Evolutionary conservation across 2,888 invertebrate species (phyloP), one percentile per base, ranked within the genome.

Genomic region (Thyatira batis): DNA sequence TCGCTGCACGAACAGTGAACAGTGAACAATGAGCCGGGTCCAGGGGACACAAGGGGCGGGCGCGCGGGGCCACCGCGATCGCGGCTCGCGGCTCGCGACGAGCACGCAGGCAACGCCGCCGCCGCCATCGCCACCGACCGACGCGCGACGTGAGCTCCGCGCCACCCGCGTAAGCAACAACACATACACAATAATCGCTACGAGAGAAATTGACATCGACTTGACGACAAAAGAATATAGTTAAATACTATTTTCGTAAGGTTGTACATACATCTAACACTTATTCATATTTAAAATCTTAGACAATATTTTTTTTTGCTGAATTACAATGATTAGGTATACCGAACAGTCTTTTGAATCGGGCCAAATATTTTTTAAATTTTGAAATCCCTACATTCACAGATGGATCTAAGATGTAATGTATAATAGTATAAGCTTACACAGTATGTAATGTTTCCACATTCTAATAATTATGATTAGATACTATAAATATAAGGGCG

Each of bases 321-420:
- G 82, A 86, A 79, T 85, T 84, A 84, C 84, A 84, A 82, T 85
- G 89, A 86, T 91, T 92, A 93, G 93, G 93, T 93, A 93, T 93
- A 94, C 93, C 92, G 92, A 93, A 94, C 94, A 94, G 94, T 94
- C 94, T 94, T 94, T 92, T 92, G 92, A 92, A 93, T 92, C 92
- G 93, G 94, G 94, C 94, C 94, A 92, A 94, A 94, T 93, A 92
- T 89, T 93, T 92, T 85, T 55, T 25, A 64, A 81, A 89, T 91
- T 91, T 91, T 91, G 88, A 85, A 82, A 80, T 82, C 80, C 85
- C 86, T 90, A 90, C 83, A 65, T 80, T 84, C 82, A 84, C 82
- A 84, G 84, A 87, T 88, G 86, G 81, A 80, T 88, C 81, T 89
- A 88, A 75, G 73, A 76, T 79, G 76, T 81, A 73, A 76, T 71